Conservation (phyloP, 2,888 invertebrate genomes). For the Cataglyphis cursor region DNA sequence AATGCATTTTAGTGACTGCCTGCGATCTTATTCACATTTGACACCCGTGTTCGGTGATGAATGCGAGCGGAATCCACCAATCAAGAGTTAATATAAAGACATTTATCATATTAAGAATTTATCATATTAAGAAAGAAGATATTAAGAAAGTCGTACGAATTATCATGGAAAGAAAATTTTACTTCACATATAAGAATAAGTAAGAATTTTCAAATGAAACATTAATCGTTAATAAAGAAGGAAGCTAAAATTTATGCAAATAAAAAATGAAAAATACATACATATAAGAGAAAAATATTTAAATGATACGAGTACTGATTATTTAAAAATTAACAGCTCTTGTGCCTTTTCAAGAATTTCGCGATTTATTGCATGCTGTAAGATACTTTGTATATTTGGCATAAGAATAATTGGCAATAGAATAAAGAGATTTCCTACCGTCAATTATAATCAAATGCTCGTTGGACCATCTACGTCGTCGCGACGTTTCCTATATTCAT, state of each 20-base stretch:
- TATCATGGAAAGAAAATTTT: background rate
- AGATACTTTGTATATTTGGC: constrained; percentile 4
- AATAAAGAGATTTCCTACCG: constrained; percentile 35
- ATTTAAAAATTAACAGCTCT: background rate
- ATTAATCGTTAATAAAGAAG: background rate
- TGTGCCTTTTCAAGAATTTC: background rate
- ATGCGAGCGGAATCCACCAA: constrained; percentile 3
- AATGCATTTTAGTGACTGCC: constrained; percentile 40
- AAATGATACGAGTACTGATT: background rate
- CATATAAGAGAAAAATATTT: background rate
- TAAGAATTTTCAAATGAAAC: background rate
- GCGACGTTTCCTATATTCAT: constrained; percentile 64
- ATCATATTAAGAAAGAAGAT: background rate
- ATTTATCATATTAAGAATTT: background rate
- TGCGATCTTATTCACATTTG: constrained; percentile 40
- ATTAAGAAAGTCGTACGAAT: background rate
- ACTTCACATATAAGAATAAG: background rate
- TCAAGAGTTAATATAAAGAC: background rate
- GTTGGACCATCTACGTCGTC: constrained; percentile 48
- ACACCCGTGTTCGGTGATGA: background rate
- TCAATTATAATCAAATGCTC: constrained; percentile 69
- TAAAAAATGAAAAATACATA: background rate
- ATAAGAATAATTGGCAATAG: background rate
- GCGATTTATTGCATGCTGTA: background rate
- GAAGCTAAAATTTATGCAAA: background rate